Conservation (phyloP, 1,140 invertebrate species). For the Elymnias hypermnestra region DNA sequence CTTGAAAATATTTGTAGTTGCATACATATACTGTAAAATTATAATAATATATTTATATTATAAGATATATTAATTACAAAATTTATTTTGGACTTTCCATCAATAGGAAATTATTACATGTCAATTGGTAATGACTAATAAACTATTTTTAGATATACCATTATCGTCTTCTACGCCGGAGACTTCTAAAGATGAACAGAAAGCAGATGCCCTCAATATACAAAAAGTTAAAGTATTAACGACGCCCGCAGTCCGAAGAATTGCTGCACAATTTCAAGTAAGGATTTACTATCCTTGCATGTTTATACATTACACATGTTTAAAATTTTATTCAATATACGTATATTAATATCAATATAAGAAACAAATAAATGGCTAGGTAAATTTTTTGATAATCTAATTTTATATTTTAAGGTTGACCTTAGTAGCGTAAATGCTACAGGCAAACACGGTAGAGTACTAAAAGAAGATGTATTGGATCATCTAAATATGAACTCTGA, state of each 20-base stretch:
- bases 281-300: slow-evolving; percentile 18
- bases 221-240: slow-evolving; percentile 83
- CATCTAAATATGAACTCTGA: slow-evolving; percentile 80
- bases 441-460: slow-evolving; percentile 92
- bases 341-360: too few species aligned
- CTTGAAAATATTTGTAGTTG: too few species aligned
- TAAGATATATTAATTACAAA: background rate
- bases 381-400: too few species aligned
- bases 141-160: slow-evolving; percentile 12
- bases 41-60: background rate
- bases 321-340: background rate
- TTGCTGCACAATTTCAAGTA: slow-evolving; percentile 93
- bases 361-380: too few species aligned
- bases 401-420: slow-evolving; percentile 78
- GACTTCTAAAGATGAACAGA: slow-evolving; percentile 11
- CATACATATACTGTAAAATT: too few species aligned
- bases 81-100: too few species aligned
- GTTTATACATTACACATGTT: background rate
- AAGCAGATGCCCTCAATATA: slow-evolving; percentile 16
- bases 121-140: background rate
- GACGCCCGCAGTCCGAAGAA: slow-evolving; percentile 94
- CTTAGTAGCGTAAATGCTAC: slow-evolving; percentile 86
- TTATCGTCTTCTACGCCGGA: slow-evolving; percentile 9
- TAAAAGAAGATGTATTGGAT: slow-evolving; percentile 96
- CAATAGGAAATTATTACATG: too few species aligned